phyloP scores from a whole-genome alignment of 1,140 invertebrate species.

The Linepithema humile region DNA sequence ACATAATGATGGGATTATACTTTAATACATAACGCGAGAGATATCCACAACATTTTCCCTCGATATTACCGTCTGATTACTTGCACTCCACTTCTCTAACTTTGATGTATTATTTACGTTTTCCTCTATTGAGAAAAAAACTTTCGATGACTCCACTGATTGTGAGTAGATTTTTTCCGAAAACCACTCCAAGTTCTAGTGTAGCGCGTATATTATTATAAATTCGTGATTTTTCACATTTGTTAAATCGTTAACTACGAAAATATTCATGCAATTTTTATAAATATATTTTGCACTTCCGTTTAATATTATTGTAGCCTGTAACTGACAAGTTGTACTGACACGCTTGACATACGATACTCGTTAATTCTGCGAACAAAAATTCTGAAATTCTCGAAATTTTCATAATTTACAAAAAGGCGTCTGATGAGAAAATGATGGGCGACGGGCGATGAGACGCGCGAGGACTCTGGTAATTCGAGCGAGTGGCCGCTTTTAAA shows the following conservation, averaged over 20 bases:
- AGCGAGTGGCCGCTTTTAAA: slow-evolving; percentile 44
- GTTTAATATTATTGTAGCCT: too few relatives aligned
- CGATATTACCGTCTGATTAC: background rate
- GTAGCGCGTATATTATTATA: background rate
- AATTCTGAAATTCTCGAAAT: background rate
- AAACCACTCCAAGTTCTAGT: background rate
- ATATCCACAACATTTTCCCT: background rate
- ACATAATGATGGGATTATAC: background rate
- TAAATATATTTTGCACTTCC: too few relatives aligned
- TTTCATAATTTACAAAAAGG: slow-evolving; percentile 9
- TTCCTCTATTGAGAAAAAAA: background rate
- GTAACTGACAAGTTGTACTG: too few relatives aligned
- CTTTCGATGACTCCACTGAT: too few relatives aligned
- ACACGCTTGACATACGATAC: too few relatives aligned
- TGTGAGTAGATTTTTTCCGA: background rate
- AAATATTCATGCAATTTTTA: too few relatives aligned
- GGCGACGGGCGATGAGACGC: background rate
- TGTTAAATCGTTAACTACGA: background rate
- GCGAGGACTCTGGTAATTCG: background rate
- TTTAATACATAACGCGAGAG: background rate
- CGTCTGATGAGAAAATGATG: slow-evolving; percentile 25
- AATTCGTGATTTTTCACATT: background rate
- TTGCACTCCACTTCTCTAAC: background rate
- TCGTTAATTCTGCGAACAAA: too few relatives aligned
- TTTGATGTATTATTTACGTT: background rate